Base-by-base conservation (phyloP, 2,888 invertebrate species). In the Amblyteles armatorius region DNA sequence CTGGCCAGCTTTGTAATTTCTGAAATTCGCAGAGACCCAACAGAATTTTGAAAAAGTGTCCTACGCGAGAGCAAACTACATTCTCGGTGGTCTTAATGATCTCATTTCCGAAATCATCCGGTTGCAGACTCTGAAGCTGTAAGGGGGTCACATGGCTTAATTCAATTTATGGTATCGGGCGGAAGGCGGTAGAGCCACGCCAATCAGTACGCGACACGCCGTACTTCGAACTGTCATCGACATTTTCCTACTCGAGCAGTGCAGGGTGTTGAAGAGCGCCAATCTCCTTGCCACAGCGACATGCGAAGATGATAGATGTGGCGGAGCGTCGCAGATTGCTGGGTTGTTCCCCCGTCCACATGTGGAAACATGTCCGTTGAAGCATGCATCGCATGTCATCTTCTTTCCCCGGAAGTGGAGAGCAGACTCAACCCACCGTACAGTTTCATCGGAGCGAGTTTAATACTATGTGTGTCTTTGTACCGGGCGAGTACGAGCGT, bases 371-470 rank as follows among this genome's bases (percentile, higher is more conserved):
- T 33, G 63, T 9, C 48, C 50, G 16, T 16, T 33, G 29, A 57
- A 72, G 77, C 40, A 40, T 77, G 63, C 33, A 48, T 50, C 26
- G 36, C 48, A 50, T 82, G 67, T 57, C 22, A 16, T 57, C 29
- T 36, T 68, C 26, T 11, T 55, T 50, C 50, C 26, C 73, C 67
- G 82, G 82, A 82, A 82, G 78, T 78, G 50, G 33, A 16, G 29
- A 55, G 29, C 63, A 11, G 2, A 16, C 63, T 29, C 63, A 33
- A n/a, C 16, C 63, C 63, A 29, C 6, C 26, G 3, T 44, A 40
- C 63, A 36, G 3, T n/a, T 36, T n/a, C 33, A 52, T 52, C 52
- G 71, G 11, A 40, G 52, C 11, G 71, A 11, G 52, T 44, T 26
- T 22, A 0, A 73, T 33, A 55, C n/a, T 5, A 19, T 19, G 2